These are phyloP conservation scores for Turritopsis dohrnii DNA, from an alignment of 30 jellyfish, hydroid and myxozoan species.

Conservation along the genomic window DNA sequence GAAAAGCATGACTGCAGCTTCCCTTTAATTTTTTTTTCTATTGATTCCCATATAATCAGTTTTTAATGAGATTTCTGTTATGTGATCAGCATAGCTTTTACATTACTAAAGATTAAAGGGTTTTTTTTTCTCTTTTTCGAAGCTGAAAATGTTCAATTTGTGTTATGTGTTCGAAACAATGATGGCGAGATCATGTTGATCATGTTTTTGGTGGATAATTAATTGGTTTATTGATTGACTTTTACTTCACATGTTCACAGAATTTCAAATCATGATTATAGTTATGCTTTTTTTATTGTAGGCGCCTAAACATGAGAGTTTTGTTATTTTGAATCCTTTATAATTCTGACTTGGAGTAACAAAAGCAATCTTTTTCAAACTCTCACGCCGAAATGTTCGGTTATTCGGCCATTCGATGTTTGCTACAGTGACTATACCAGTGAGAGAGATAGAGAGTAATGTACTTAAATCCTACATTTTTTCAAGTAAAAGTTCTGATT, in stretches of 20 bases:
- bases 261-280: no score
- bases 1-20: neutral
- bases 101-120: neutral
- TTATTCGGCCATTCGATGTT: no score
- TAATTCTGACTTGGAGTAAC: no score
- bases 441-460: no score
- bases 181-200: neutral
- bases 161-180: neutral
- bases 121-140: neutral
- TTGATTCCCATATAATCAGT: neutral
- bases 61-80: neutral
- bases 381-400: no score
- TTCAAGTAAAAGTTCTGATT: no score
- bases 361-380: no score
- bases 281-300: no score
- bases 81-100: neutral
- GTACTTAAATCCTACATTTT: no score
- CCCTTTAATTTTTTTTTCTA: neutral
- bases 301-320: no score
- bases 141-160: neutral
- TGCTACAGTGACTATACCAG: no score
- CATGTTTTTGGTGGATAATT: neutral
- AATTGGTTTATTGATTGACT: neutral
- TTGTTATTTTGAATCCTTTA: no score
- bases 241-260: neutral